These are phyloP conservation scores for Aphelinus atriplicis DNA, from an alignment of 1,140 invertebrate genomes.

Conservation along the genomic window DNA sequence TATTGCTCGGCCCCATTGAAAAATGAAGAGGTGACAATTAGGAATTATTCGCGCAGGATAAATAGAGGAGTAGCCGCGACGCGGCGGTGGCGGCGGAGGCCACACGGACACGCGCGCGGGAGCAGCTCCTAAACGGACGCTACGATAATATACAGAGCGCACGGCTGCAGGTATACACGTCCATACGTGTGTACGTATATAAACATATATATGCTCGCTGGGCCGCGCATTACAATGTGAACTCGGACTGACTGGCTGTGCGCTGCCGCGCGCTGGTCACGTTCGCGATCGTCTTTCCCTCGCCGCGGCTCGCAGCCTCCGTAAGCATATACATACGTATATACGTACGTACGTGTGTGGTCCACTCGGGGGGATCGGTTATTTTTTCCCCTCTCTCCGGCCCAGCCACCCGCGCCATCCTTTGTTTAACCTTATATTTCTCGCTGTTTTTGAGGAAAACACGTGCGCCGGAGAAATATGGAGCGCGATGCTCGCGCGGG, in stretches of 20 bases:
- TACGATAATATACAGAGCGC: slow-evolving; percentile 55
- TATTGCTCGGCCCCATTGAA: slow-evolving; percentile 36
- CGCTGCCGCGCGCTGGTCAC: slow-evolving; percentile 51
- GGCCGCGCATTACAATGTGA: slow-evolving; percentile 63
- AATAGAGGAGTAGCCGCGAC: slow-evolving; percentile 11
- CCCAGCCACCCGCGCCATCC: slow-evolving; percentile 22
- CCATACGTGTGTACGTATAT: no score
- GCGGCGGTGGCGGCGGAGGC: slow-evolving; percentile 11
- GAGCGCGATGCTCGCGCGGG: background rate
- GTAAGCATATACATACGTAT: background rate
- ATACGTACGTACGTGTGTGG: slow-evolving; percentile 57
- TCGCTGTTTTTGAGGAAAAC: slow-evolving; percentile 26
- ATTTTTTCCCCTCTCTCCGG: slow-evolving; percentile 44
- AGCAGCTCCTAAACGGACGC: slow-evolving; percentile 51
- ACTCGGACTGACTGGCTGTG: slow-evolving; percentile 51
- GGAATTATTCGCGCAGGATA: slow-evolving; percentile 40
- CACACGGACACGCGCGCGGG: no score
- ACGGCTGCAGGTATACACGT: slow-evolving; percentile 52
- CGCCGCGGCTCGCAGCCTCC: slow-evolving; percentile 36
- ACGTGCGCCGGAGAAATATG: background rate
- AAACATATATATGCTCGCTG: no score
- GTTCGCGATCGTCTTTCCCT: slow-evolving; percentile 48
- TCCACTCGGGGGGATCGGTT: slow-evolving; percentile 49
- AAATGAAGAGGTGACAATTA: slow-evolving; percentile 39
- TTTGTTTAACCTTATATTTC: slow-evolving; percentile 47